Percentiles rank a stretch among this genome's conserved stretches.
phyloP scores from a whole-genome alignment of 2,113 vertebrate species.

The Scomber scombrus region DNA sequence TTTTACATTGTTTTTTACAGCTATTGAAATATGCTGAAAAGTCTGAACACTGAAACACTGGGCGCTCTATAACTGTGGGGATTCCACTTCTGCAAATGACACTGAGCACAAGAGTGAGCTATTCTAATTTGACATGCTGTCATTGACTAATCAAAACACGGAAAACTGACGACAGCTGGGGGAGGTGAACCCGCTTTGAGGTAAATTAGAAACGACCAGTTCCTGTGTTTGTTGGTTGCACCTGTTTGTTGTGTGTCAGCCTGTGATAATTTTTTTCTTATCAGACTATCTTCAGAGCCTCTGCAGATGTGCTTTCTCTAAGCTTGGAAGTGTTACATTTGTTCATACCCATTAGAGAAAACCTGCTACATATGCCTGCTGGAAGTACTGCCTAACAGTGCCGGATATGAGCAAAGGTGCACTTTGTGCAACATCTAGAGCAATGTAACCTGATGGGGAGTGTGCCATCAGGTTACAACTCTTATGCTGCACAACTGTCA shows the following conservation, averaged over 20 bases:
- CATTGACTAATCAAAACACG: slow-evolving; percentile 16
- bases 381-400: neutral
- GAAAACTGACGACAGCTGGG: slow-evolving; percentile 36
- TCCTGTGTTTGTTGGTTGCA: slow-evolving; percentile 74
- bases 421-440: slow-evolving; percentile 61
- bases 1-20: neutral
- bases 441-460: slow-evolving; percentile 29
- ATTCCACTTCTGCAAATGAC: neutral
- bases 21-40: neutral
- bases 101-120: neutral
- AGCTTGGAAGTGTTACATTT: slow-evolving; percentile 43
- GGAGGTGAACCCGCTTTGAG: slow-evolving; percentile 37
- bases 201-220: slow-evolving; percentile 53
- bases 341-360: slow-evolving; percentile 49
- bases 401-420: slow-evolving; percentile 63
- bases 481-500: slow-evolving; percentile 8
- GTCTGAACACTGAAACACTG: neutral
- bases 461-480: slow-evolving; percentile 19
- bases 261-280: slow-evolving; percentile 65
- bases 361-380: slow-evolving; percentile 27
- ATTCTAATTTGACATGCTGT: neutral
- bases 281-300: slow-evolving; percentile 71
- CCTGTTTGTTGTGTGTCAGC: slow-evolving; percentile 70
- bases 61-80: neutral
- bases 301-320: slow-evolving; percentile 51